phyloP scores from a whole-genome alignment of 2,797 vertebrate genomes.

The Apogon hyalosoma region DNA sequence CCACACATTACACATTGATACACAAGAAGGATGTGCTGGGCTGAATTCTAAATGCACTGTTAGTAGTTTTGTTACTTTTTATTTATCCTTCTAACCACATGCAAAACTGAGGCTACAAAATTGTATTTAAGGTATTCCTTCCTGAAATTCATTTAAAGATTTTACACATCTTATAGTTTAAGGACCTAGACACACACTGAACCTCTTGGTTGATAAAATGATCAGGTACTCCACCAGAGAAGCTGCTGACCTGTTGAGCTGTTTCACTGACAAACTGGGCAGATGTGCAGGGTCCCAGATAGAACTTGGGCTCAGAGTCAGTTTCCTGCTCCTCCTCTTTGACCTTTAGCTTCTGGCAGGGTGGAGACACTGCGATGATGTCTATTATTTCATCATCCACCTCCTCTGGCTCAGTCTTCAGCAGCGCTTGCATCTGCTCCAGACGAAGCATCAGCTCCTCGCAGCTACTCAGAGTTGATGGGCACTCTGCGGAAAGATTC shows the following conservation, averaged over 20 bases:
- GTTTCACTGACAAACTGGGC: conserved; percentile 91
- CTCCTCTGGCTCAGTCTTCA: conserved; percentile 92
- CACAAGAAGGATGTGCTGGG: no score
- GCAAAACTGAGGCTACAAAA: no score
- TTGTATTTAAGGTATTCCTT: no score
- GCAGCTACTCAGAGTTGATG: conserved; percentile 88
- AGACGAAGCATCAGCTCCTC: conserved; percentile 90
- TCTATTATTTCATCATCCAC: conserved; percentile 91
- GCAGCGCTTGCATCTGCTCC: conserved; percentile 92
- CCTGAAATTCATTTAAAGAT: no score
- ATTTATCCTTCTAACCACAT: no score
- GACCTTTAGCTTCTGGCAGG: conserved; percentile 86
- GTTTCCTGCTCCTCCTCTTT: conserved; percentile 94
- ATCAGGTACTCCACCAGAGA: neutral
- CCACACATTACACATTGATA: no score
- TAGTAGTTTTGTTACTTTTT: no score
- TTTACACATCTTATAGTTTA: neutral
- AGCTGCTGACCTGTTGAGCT: conserved; percentile 89
- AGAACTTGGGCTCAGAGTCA: conserved; percentile 90
- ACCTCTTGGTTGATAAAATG: neutral
- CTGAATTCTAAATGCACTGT: no score
- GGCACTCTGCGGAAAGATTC: conserved; percentile 85
- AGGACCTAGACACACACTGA: neutral
- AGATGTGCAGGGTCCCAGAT: conserved; percentile 86
- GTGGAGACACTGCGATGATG: conserved; percentile 86